Conservation (phyloP, 2,888 invertebrate genomes). For the Phortica okadai region DNA sequence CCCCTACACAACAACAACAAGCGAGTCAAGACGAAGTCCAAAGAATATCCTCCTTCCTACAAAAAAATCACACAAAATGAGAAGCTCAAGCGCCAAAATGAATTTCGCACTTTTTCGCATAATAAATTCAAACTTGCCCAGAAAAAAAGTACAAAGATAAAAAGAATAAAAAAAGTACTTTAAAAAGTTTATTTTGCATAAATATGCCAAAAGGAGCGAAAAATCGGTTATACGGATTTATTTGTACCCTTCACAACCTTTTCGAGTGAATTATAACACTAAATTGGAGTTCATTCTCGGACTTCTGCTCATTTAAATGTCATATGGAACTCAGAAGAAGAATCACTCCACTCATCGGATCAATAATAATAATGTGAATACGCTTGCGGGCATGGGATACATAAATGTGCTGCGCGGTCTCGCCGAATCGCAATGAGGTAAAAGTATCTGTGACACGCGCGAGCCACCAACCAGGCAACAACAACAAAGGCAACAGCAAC, state of each 20-base stretch:
- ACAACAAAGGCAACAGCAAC: not conserved
- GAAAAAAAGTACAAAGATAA: slow-evolving; percentile 41
- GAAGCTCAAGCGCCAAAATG: slow-evolving; percentile 67
- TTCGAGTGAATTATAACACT: not conserved
- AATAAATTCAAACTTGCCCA: slow-evolving; percentile 74
- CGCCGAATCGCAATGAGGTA: not conserved
- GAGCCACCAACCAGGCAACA: slow-evolving; percentile 16
- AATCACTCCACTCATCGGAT: no score
- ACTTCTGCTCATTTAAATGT: no score
- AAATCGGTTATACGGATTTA: not conserved
- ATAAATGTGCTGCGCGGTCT: no score
- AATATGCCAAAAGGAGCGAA: slow-evolving; percentile 32
- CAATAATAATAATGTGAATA: no score
- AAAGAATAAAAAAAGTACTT: slow-evolving; percentile 59
- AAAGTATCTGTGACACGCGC: slow-evolving; percentile 10
- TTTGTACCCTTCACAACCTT: not conserved
- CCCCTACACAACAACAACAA: slow-evolving; percentile 25
- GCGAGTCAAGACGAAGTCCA: slow-evolving; percentile 19
- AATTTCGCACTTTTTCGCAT: slow-evolving; percentile 76
- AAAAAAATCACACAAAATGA: slow-evolving; percentile 43
- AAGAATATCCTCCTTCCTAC: slow-evolving; percentile 47
- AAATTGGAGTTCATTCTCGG: no score
- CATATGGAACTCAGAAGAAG: no score
- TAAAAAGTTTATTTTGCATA: slow-evolving; percentile 71
- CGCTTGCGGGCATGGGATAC: no score